Evolutionary conservation across 2,888 invertebrate genomes (phyloP), one percentile per base, ranked within the genome.

Genomic region (Tuberolachnus salignus): DNA sequence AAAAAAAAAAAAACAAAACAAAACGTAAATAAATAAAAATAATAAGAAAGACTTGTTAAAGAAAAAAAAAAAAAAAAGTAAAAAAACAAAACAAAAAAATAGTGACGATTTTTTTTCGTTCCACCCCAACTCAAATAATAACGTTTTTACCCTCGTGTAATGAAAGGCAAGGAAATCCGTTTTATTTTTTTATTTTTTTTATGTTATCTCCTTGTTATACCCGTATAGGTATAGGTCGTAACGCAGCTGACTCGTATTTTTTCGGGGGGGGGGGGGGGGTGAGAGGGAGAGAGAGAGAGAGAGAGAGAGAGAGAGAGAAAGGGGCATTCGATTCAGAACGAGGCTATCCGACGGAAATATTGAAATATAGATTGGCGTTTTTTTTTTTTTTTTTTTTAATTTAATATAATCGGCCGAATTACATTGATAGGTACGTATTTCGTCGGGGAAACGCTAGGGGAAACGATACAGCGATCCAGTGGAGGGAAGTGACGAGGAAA

Each of bases 121-220:
- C 51, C 21, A 21, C 73, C 73, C 73, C 23, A 13, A 42, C 72
- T 74, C 42, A 14, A 21, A 73, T 34, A 34, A 63, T 64, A 49
- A 44, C 13, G 42, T n/a, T 51, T 64, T 74, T 53, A 64, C 73
- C 73, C 73, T 64, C 13, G 3, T 11, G 8, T 8, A 34, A n/a
- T 26, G 63, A 51, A 51, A 63, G 73, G 16, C 73, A n/a, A 78
- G 78, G 59, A 78, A 78, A 78, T 78, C 78, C 78, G 78, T 67
- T 78, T 78, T 78, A 23, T 64, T 57, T 23, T 34, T 57, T 51
- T 46, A 3, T 51, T 16, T 66, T 51, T 53, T 49, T 3, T 51
- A 34, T n/a, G 63, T 63, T 74, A 53, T 51, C 42, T 53, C 42
- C 9, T 23, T 4, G 3, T 34, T 34, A 34, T 34, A 34, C 21